A percentile compares a stretch with the other conserved stretches of the same genome.
Conservation (phyloP, 2,113 vertebrate genomes). For the Vidua macroura region DNA sequence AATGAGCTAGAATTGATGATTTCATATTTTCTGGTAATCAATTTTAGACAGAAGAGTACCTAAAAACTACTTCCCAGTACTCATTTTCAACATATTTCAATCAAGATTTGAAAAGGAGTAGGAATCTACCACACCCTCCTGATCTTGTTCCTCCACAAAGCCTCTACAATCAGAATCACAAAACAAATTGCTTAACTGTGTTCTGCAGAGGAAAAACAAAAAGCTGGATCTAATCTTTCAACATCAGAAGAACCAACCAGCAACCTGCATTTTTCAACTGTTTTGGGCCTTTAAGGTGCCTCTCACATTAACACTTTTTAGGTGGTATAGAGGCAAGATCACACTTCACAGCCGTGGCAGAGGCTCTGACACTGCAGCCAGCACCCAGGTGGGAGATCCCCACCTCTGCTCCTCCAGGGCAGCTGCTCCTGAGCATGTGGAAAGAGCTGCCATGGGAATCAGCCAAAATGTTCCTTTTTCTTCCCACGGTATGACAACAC, state of each 20-base stretch:
- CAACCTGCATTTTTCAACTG: not conserved
- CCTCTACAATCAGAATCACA: not conserved
- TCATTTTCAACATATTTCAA: not conserved
- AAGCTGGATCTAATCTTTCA: not conserved
- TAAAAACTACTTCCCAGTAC: not conserved
- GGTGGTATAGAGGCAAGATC: not conserved
- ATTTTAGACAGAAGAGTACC: not conserved
- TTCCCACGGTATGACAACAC: not conserved
- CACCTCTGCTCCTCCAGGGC: not conserved
- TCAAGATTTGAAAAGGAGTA: not conserved
- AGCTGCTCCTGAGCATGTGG: not conserved
- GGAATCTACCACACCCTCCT: not conserved
- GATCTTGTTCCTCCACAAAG: not conserved
- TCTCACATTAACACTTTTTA: not conserved
- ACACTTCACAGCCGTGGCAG: not conserved
- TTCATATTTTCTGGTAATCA: not conserved
- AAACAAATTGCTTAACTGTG: not conserved
- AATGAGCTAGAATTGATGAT: not conserved
- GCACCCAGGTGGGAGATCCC: not conserved
- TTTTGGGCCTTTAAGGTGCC: not conserved
- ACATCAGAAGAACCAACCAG: not conserved
- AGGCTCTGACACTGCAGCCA: not conserved
- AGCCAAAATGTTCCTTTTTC: not conserved
- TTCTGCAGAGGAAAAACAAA: not conserved
- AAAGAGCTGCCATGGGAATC: not conserved